These are phyloP conservation scores for Oppia nitens DNA, from an alignment of 1,140 invertebrate species.

Conservation along the genomic window DNA sequence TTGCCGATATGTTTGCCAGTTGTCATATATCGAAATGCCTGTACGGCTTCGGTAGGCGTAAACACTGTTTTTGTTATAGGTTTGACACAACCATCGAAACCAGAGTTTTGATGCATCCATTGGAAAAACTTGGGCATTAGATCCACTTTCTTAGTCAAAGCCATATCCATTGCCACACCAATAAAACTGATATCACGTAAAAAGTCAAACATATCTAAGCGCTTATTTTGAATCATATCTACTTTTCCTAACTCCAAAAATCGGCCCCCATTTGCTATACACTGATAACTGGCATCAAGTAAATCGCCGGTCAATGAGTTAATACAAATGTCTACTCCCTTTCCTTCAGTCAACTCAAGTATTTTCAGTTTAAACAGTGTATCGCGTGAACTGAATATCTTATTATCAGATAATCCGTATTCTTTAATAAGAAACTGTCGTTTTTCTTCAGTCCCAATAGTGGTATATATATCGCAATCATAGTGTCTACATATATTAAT, in stretches of 20 bases:
- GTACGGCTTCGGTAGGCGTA: no score
- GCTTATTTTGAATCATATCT: slow-evolving; percentile 74
- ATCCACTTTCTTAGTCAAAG: no score
- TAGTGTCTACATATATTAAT: slow-evolving; percentile 72
- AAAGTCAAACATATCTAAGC: slow-evolving; percentile 65
- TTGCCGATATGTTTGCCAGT: no score
- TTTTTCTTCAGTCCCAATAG: slow-evolving; percentile 39
- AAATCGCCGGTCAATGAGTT: slow-evolving; percentile 87
- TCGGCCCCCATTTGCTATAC: slow-evolving; percentile 68
- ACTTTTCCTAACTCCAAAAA: slow-evolving; percentile 95
- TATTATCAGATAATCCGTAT: slow-evolving; percentile 32
- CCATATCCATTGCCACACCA: slow-evolving; percentile 85
- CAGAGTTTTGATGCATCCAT: slow-evolving; percentile 67
- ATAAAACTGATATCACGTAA: slow-evolving; percentile 90
- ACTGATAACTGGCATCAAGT: slow-evolving; percentile 67
- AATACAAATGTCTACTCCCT: slow-evolving; percentile 76
- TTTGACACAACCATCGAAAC: no score
- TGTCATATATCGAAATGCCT: no score
- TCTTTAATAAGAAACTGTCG: slow-evolving; percentile 31
- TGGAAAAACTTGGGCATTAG: slow-evolving; percentile 57
- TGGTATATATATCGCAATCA: slow-evolving; percentile 70
- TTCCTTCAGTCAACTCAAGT: slow-evolving; percentile 31
- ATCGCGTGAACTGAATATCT: slow-evolving; percentile 38
- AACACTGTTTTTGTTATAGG: no score
- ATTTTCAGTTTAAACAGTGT: slow-evolving; percentile 33